phyloP scores from a whole-genome alignment of 2,888 invertebrate species.

The Eupithecia vulgata region DNA sequence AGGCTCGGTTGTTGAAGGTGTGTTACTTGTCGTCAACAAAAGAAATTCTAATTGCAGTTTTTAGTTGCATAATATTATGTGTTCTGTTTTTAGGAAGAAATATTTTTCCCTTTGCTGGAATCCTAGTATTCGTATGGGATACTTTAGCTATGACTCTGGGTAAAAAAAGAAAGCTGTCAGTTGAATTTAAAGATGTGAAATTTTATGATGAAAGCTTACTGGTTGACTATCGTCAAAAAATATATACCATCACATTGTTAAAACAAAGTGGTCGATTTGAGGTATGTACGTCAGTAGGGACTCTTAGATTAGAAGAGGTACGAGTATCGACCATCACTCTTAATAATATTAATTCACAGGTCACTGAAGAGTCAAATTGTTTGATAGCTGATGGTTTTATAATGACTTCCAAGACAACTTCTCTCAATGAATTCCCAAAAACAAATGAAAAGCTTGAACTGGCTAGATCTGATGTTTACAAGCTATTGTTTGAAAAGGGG shows the following conservation, averaged over 20 bases:
- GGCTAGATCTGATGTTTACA: conserved; percentile 16
- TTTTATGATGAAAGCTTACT: conserved; percentile 84
- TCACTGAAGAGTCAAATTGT: conserved; percentile 14
- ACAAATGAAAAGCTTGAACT: conserved; percentile 5
- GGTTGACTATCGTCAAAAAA: conserved; percentile 77
- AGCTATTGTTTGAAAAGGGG: conserved; percentile 25
- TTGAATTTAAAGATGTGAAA: conserved; percentile 87
- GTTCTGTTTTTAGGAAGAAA: conserved; percentile 78
- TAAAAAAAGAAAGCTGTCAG: conserved; percentile 85
- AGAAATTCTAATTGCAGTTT: not conserved
- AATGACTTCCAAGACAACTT: conserved; percentile 6
- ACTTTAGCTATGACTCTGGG: conserved; percentile 85
- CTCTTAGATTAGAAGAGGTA: conserved; percentile 60
- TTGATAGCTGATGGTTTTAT: conserved; percentile 23
- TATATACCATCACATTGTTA: conserved; percentile 83
- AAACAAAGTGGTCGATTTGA: conserved; percentile 85
- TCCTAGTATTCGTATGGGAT: conserved; percentile 88
- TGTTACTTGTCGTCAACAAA: not conserved
- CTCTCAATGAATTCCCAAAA: not conserved
- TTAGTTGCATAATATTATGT: not conserved
- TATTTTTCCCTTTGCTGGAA: conserved; percentile 90
- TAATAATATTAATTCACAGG: conserved; percentile 12
- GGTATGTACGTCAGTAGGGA: conserved; percentile 54
- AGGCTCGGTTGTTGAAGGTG: conserved; percentile 62
- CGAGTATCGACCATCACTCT: not conserved